phyloP scores from a whole-genome alignment of 2,113 vertebrate genomes.

The Callionymus lyra region DNA sequence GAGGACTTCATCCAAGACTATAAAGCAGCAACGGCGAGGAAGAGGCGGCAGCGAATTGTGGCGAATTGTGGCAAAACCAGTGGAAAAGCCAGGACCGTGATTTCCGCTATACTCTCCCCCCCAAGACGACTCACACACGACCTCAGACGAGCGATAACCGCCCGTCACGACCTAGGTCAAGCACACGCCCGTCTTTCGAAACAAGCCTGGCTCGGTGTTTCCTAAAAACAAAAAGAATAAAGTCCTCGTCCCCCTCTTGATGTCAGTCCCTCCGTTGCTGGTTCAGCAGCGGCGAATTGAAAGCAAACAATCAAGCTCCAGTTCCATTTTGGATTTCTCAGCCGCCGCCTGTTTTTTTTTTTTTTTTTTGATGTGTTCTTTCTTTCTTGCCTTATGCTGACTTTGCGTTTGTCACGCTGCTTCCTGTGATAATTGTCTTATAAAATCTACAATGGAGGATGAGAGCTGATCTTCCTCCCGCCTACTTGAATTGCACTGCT shows the following conservation, averaged over 20 bases:
- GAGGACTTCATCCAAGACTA: conserved; percentile 47
- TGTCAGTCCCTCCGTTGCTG: conserved; percentile 36
- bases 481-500: conserved; percentile 45
- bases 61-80: conserved; percentile 13
- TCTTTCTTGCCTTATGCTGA: conserved; percentile 43
- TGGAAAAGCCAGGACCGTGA: conserved; percentile 21
- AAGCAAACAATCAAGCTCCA: conserved; percentile 27
- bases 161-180: too few species aligned
- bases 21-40: conserved; percentile 36
- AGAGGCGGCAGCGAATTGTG: conserved; percentile 16
- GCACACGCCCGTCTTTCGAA: too few species aligned
- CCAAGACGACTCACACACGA: too few species aligned
- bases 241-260: conserved; percentile 40
- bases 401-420: conserved; percentile 45
- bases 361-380: conserved; percentile 17
- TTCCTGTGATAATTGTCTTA: conserved; percentile 26
- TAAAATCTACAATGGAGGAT: conserved; percentile 29
- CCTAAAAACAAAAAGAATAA: too few species aligned
- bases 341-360: conserved; percentile 14
- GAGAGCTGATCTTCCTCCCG: conserved; percentile 27
- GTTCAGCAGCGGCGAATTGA: conserved; percentile 31
- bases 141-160: too few species aligned
- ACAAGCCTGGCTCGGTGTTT: conserved; percentile 44
- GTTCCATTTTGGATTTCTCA: conserved; percentile 9
- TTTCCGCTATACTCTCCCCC: conserved; percentile 17